Base-by-base conservation (phyloP, 2,797 vertebrate genomes). In the Dermochelys coriacea region DNA sequence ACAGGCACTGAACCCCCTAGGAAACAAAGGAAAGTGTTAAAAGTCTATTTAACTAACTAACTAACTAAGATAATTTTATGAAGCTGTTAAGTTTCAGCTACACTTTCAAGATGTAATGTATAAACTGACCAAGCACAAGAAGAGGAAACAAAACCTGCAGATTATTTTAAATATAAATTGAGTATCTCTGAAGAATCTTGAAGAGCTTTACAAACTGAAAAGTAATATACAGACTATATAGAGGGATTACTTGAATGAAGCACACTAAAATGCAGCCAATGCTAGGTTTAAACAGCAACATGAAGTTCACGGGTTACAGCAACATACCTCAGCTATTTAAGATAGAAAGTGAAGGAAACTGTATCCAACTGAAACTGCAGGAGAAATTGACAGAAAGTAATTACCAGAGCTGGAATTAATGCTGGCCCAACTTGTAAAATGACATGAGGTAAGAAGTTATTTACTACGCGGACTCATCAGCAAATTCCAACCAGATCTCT, bases 1-100 rank as follows among this genome's bases (percentile, higher is more conserved):
- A 97, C 93, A 95, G 98, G 93, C 88, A 97, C 90, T 55, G 98
- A 97, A 64, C 96, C 92, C 94, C 98, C 98, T 95, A 86, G 61
- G 84, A 96, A 92, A 64, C 5, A 97, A 97, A 84, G 51, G 37
- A 90, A 64, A 41, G 0, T 79, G 37, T 93, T 91, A 88, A 85
- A 79, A 82, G n/a, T 4, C 82, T 80, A 11, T 51, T 84, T 45
- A 82, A 93, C 27, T 31, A 88, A 87, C 29, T 23, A 29, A 81
- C 29, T 11, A 64, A 90, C 86, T 5, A 23, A 0, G 2, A 80
- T 85, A 15, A 34, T 91, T 15, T 57, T 2, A 52, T 91, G 49
- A 54, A 94, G 59, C 15, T 45, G 64, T 61, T 78, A 78, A 74
- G 50, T 47, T 75, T 75, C n/a, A 37, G 8, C n/a, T 37, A 68